Percentiles rank a stretch among this genome's conserved stretches.
Conservation (phyloP, 92 coral and sea anemone species). For the Pocillopora grandis region DNA sequence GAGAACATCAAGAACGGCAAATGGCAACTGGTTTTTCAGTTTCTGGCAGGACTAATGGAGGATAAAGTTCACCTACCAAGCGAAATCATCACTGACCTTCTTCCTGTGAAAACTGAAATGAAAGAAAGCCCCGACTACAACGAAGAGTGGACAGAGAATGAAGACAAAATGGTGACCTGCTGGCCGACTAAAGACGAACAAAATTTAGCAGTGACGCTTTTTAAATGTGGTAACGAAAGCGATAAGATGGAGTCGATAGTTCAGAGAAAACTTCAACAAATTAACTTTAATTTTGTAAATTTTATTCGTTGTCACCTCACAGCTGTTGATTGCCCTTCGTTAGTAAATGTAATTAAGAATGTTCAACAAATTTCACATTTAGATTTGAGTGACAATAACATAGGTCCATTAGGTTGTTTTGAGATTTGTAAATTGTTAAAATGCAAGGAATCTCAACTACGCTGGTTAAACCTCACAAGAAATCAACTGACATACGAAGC, state of each 20-base stretch:
- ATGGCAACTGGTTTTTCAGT: slow-evolving; percentile 6
- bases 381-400: background rate
- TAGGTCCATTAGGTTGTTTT: background rate
- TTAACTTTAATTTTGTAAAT: background rate
- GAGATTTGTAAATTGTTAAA: background rate
- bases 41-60: background rate
- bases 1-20: too few species aligned
- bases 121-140: too few species aligned
- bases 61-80: background rate
- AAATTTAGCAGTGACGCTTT: background rate
- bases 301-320: background rate
- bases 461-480: too few species aligned
- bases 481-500: too few species aligned
- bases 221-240: background rate
- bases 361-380: background rate
- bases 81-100: background rate
- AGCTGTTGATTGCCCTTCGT: background rate
- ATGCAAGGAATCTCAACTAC: too few species aligned
- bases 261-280: background rate
- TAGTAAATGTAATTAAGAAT: too few species aligned
- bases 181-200: background rate
- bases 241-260: background rate
- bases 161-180: background rate
- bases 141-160: background rate
- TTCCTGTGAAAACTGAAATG: background rate